Percentiles rank a stretch among this genome's conserved stretches.
Evolutionary conservation across 1,140 invertebrate species (phyloP).

Genomic region (Leptonema lineaticorne): DNA sequence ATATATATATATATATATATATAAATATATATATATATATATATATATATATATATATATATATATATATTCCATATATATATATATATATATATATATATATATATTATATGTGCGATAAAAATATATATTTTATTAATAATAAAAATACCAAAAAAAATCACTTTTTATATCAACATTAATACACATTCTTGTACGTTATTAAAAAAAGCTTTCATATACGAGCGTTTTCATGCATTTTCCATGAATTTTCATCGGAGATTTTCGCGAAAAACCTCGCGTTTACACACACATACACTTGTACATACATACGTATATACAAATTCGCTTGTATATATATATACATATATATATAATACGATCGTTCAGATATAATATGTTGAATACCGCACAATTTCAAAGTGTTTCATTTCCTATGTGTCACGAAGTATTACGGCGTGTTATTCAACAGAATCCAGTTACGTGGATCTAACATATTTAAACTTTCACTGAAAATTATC

Average conservation of each 20-base stretch:
- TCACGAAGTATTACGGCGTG: conserved; percentile 27
- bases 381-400: background rate
- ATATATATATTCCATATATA: background rate
- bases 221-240: too few relatives aligned
- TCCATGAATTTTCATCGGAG: too few relatives aligned
- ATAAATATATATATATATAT: background rate
- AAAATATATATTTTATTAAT: too few relatives aligned
- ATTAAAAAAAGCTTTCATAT: too few relatives aligned
- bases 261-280: too few relatives aligned
- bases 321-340: background rate
- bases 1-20: background rate
- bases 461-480: conserved; percentile 26
- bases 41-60: background rate
- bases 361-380: background rate
- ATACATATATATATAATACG: background rate
- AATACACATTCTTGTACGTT: too few relatives aligned
- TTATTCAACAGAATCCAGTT: conserved; percentile 29
- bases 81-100: background rate
- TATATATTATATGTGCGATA: too few relatives aligned
- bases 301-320: background rate
- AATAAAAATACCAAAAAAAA: background rate
- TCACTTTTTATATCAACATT: background rate
- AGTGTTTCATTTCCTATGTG: conserved; percentile 28
- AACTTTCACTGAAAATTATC: conserved; percentile 26
- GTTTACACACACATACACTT: background rate